Evolutionary conservation across 1,140 invertebrate species (phyloP), one percentile per base, ranked within the genome.

Genomic region (Asobara japonica): DNA sequence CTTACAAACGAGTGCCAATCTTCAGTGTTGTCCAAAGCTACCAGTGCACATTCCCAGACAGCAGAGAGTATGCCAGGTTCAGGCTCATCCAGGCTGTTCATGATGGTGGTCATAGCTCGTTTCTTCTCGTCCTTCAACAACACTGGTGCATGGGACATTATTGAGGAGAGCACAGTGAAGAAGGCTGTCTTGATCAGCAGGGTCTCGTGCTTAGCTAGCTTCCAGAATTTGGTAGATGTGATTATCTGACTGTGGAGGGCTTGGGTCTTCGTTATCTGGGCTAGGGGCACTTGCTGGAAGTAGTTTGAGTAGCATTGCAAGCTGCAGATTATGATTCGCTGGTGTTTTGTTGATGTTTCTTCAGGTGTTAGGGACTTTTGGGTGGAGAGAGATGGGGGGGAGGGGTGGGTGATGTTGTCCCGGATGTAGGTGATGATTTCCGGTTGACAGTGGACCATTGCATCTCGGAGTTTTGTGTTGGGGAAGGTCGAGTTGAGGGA

Each of bases 391-490:
- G 90, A 90, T 77, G 91, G 88, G 0, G 91, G 83, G 5, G 91
- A 93, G 71, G 94, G 91, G 36, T 90, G 86, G 27, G 91, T 90
- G 13, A 96, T 83, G 81, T 94, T 94, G 65, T 94, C 90, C 66
- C 86, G 85, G 62, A 95, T 90, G 78, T 91, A 93, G 73, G 90
- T 86, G n/a, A 95, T 78, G 64, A 96, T 93, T 87, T 95, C 94
- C 68, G 89, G 84, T 78, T 94, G 92, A 80, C 94, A 96, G 86
- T 93, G 94, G 16, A 91, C 77, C 29, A 96, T 89, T 6, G 93
- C 94, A 80, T 93, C 92, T 11, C 89, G 83, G 36, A 93, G 84
- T 83, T 76, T 95, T 94, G 10, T 90, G 88, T 8, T 76, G 60
- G 94, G 91, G 85, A 97, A 96, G 8, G 93, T 92, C 48, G 56